Evolutionary conservation across 2,113 vertebrate genomes (phyloP).

Genomic region (Corynorhinus townsendii): DNA sequence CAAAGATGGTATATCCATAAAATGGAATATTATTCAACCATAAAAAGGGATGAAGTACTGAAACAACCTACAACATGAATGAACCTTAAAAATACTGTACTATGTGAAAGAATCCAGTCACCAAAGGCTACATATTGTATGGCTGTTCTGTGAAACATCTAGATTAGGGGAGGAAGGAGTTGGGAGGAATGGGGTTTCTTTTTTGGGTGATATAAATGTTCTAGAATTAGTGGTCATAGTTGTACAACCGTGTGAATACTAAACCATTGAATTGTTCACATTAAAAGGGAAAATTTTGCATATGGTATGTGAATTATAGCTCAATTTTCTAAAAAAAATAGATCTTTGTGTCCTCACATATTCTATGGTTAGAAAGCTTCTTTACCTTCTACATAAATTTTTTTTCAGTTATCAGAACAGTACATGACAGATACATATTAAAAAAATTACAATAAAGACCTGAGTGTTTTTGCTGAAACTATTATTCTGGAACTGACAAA

Average conservation of each 20-base stretch:
- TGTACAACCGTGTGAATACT: not conserved
- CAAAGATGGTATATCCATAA: not conserved
- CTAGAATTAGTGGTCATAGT: not conserved
- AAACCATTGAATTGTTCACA: constrained; percentile 2
- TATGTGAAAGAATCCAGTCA: not conserved
- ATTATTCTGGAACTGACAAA: constrained; percentile 27
- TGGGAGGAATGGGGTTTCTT: not conserved
- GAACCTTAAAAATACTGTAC: not conserved
- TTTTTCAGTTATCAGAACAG: not conserved
- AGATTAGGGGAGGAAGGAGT: not conserved
- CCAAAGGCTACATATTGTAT: not conserved
- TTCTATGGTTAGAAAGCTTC: not conserved
- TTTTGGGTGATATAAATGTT: not conserved
- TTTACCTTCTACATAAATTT: constrained; percentile 4
- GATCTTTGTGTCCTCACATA: not conserved
- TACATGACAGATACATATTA: not conserved
- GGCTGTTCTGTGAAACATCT: not conserved
- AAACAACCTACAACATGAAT: not conserved
- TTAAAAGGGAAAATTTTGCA: constrained; percentile 3
- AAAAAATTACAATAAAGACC: constrained; percentile 19
- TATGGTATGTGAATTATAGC: not conserved
- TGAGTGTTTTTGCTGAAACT: constrained; percentile 8
- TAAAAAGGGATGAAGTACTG: not conserved
- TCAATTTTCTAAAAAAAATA: not conserved
- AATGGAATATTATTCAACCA: not conserved